Evolutionary conservation across 2,888 invertebrate genomes (phyloP).

Genomic region (Tryphoninae sp.): DNA sequence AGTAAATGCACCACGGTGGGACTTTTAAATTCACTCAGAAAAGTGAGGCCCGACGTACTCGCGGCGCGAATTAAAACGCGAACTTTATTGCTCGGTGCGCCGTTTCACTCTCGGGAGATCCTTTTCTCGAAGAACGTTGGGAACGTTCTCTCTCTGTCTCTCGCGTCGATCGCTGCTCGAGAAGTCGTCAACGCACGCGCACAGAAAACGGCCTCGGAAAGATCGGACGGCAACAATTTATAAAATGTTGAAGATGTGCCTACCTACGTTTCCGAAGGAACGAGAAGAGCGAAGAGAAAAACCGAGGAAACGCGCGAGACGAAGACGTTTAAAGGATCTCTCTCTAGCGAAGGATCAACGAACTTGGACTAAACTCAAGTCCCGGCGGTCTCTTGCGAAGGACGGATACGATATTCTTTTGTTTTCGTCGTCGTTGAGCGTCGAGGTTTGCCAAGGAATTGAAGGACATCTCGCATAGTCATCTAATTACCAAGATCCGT

Average conservation of each 20-base stretch:
- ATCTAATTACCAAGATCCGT: constrained; percentile 38
- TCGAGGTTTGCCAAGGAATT: neutral
- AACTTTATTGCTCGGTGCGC: constrained; percentile 70
- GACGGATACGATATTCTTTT: neutral
- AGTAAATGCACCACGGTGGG: constrained; percentile 76
- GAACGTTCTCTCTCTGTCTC: too few species aligned
- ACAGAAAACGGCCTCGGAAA: neutral
- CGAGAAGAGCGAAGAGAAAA: neutral
- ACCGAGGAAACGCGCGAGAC: constrained; percentile 8
- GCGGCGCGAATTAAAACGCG: constrained; percentile 74
- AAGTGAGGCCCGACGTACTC: constrained; percentile 65
- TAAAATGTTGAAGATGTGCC: constrained; percentile 6
- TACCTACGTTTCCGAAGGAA: neutral
- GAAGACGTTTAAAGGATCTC: constrained; percentile 3
- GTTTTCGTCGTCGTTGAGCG: constrained; percentile 28
- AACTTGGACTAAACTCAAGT: constrained; percentile 11
- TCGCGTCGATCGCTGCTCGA: too few species aligned
- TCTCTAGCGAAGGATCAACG: constrained; percentile 11
- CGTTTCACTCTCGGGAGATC: constrained; percentile 40
- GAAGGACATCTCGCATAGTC: constrained; percentile 35
- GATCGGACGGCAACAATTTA: constrained; percentile 5
- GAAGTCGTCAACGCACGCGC: neutral
- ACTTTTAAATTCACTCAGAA: constrained; percentile 78
- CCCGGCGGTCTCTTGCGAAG: too few species aligned
- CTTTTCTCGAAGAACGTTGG: neutral